These are phyloP conservation scores for Numenius phaeopus DNA, from an alignment of 2,797 vertebrate genomes.

Conservation along the genomic window DNA sequence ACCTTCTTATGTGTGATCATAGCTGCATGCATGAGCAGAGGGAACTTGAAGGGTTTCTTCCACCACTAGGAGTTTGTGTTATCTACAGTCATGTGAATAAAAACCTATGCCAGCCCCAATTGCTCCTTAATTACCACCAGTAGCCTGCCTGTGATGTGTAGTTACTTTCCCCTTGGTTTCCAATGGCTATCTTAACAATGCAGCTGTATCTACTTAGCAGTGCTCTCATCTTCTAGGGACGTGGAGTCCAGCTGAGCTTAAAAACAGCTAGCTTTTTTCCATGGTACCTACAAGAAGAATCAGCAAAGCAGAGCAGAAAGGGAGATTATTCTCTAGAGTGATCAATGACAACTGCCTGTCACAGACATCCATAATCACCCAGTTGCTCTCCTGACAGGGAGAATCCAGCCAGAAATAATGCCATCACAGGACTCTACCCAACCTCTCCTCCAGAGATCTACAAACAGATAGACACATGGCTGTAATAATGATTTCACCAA, in stretches of 20 bases:
- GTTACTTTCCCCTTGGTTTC: not conserved
- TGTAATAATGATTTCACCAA: conserved; percentile 71
- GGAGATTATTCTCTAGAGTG: not conserved
- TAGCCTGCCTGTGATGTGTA: not conserved
- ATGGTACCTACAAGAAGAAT: not conserved
- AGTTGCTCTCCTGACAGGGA: not conserved
- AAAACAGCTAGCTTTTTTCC: not conserved
- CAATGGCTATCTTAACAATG: not conserved
- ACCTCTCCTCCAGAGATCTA: conserved; percentile 33
- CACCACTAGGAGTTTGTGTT: not conserved
- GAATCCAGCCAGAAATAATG: conserved; percentile 5
- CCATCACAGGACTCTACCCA: conserved; percentile 15
- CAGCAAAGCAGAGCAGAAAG: not conserved
- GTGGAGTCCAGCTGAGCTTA: conserved; percentile 11
- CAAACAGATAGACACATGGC: conserved; percentile 30
- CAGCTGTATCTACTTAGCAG: conserved; percentile 14
- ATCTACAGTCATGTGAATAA: not conserved
- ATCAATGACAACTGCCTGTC: not conserved
- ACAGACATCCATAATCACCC: not conserved
- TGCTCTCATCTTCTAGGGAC: conserved; percentile 24
- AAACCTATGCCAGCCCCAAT: not conserved
- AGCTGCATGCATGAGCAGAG: not conserved
- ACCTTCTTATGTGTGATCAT: not conserved
- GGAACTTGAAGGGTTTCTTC: not conserved
- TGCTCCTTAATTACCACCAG: not conserved